Percentiles rank a stretch among this genome's conserved stretches.
These are phyloP conservation scores for Tolmerus cingulatus DNA, from an alignment of 2,888 invertebrate species.

Conservation along the genomic window DNA sequence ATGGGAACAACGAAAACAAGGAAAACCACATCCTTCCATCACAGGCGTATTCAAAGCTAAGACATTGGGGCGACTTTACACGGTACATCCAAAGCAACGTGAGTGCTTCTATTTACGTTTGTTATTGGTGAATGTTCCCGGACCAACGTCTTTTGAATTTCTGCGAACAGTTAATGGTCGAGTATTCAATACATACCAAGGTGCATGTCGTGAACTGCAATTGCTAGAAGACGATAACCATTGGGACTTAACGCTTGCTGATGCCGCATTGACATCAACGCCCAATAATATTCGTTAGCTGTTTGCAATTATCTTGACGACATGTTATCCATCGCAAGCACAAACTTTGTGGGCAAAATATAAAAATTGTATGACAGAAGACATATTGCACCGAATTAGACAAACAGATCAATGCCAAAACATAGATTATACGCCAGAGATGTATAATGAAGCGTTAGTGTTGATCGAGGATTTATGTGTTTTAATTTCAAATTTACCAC, in stretches of 20 bases:
- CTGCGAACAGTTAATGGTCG: not conserved
- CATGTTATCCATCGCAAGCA: constrained; percentile 31
- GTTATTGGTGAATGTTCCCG: constrained; percentile 47
- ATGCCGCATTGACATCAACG: constrained; percentile 42
- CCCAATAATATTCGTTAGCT: constrained; percentile 34
- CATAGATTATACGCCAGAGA: constrained; percentile 38
- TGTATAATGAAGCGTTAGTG: constrained; percentile 39
- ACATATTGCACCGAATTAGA: too few relatives aligned
- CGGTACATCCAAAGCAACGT: constrained; percentile 55
- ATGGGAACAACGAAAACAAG: too few relatives aligned
- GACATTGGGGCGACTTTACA: constrained; percentile 51
- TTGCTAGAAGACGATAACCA: not conserved
- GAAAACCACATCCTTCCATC: too few relatives aligned
- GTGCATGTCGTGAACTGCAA: not conserved
- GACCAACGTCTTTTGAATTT: not conserved
- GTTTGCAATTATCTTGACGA: constrained; percentile 41
- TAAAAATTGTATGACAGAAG: not conserved
- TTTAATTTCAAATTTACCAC: not conserved
- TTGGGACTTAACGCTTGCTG: constrained; percentile 20
- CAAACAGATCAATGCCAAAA: too few relatives aligned
- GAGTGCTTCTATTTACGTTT: constrained; percentile 52
- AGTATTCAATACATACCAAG: not conserved
- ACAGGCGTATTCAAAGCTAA: not conserved
- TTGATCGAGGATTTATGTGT: constrained; percentile 27
- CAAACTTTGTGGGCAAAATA: not conserved